Base-by-base conservation (phyloP, 2,113 vertebrate species). In the Apteryx mantelli region DNA sequence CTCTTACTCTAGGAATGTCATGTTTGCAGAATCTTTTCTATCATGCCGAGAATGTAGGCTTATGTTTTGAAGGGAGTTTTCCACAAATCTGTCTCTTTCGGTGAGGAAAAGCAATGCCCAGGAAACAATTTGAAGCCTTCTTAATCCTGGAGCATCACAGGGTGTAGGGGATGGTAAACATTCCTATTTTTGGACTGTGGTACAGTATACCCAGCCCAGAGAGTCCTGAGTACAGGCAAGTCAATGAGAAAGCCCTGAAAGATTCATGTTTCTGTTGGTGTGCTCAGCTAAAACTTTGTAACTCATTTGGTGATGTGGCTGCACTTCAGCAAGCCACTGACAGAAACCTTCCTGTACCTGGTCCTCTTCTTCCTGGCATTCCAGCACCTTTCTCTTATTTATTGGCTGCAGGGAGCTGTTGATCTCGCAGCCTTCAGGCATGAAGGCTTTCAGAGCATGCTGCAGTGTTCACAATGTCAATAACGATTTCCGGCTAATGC, bases 401-500 rank as follows among this genome's bases (percentile, higher is more conserved):
- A 2, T 3, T 78, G 85, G 64, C 74, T 97, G 85, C 77, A 50
- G 83, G 83, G 81, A 89, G 68, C 85, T 81, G 66, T 90, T 69
- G 78, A 53, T 93, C 53, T 68, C 22, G 4, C 52, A 14, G 40
- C 74, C n/a, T n/a, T 86, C 19, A 52, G 73, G 81, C 63, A 73
- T 44, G 65, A 79, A 70, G 87, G 77, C 60, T 89, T 94, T 83
- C 30, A 17, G 93, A 95, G 60, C 44, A 34, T 65, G 82, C 70
- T 48, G 68, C 79, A 55, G 73, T 8, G 82, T 84, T 89, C 75
- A 9, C 55, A 22, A 66, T 85, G 92, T 97, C 96, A 95, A 80
- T 88, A 97, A 70, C 0, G 2, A 95, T 97, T 93, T 92, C 95
- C 79, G 81, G n/a, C 58, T 91, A 95, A 58, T 1, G 1, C 76